phyloP scores from a whole-genome alignment of 2,113 vertebrate species.

The Syrmaticus mikado region DNA sequence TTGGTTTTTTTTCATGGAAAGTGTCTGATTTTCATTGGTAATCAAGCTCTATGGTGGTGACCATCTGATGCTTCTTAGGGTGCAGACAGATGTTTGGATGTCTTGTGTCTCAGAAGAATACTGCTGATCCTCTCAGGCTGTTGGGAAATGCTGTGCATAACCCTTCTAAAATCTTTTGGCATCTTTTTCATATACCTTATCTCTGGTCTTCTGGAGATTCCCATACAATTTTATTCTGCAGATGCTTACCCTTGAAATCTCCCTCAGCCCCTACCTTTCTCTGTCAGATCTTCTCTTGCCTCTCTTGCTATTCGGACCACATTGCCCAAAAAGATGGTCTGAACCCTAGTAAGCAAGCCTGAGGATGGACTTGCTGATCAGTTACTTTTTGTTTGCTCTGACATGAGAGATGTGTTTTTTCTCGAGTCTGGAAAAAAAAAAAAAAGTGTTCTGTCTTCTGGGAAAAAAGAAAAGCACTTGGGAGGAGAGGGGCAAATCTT shows the following conservation, averaged over 20 bases:
- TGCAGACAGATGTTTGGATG: constrained; percentile 23
- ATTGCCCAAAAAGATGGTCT: neutral
- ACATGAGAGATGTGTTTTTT: neutral
- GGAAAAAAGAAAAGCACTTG: neutral
- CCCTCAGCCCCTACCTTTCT: neutral
- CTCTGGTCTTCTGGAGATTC: neutral
- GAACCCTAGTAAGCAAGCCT: neutral
- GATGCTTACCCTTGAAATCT: constrained; percentile 18
- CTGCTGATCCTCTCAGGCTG: neutral
- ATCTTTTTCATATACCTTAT: constrained; percentile 23
- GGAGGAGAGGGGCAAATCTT: neutral
- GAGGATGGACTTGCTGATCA: neutral
- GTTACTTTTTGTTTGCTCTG: neutral
- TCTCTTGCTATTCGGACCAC: neutral
- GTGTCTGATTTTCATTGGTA: neutral
- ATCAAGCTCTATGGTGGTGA: neutral
- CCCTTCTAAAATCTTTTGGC: constrained; percentile 19
- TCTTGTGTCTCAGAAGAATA: neutral
- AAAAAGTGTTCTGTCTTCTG: neutral
- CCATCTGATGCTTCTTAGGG: neutral
- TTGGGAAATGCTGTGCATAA: constrained; percentile 12
- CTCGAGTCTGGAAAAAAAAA: accelerated
- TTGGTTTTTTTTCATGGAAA: neutral
- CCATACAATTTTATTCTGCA: constrained; percentile 2
- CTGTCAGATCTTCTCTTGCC: neutral